Base-by-base conservation (phyloP, 2,113 vertebrate genomes). In the Sardina pilchardus region DNA sequence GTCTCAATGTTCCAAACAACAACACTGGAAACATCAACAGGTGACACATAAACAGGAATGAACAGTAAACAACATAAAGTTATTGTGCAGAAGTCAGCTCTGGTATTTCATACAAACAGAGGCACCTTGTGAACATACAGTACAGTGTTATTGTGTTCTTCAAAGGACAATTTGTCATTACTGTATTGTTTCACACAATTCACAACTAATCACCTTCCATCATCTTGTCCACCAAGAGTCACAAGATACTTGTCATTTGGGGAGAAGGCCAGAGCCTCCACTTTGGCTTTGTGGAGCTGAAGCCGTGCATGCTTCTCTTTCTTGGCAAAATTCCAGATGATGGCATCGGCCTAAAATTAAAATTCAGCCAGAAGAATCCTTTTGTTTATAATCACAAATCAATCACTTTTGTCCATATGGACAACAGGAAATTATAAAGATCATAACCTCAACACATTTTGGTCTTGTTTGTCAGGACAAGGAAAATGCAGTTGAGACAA, bases 151-250 rank as follows among this genome's bases (percentile, higher is more conserved):
- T 59, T 17, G 21, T 59, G 56, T 21, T n/a, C 4, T 59, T 6
- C 4, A 59, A 59, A 26, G n/a, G 9, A 34, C 34, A 19, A 17
- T 78, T 24, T 3, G n/a, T 63, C 4, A 17, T 17, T 36, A 34
- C 26, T 78, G 71, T 78, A 16, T 39, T 78, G 3, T 12, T 14
- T 9, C n/a, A n/a, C n/a, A 56, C 12, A 43, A 63, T 26, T 86
- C 48, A 45, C 24, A 19, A 50, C 26, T 19, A 8, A 42, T 93
- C 95, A 98, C 97, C 97, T 97, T 93, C 93, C 94, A 0, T 99
- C 97, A 0, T 99, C 97, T 83, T 94, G 96, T 75, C 97, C 97
- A 44, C 97, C 97, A 4, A 99, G 94, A 0, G 97, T 97, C 43
- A 97, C 92, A 26, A 99, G 92, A 87, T 97, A 98, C 85, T 95